A percentile compares a stretch with the other conserved stretches of the same genome.
Conservation (phyloP, 2,888 invertebrate genomes). For the Lissocephala sabroskyi region DNA sequence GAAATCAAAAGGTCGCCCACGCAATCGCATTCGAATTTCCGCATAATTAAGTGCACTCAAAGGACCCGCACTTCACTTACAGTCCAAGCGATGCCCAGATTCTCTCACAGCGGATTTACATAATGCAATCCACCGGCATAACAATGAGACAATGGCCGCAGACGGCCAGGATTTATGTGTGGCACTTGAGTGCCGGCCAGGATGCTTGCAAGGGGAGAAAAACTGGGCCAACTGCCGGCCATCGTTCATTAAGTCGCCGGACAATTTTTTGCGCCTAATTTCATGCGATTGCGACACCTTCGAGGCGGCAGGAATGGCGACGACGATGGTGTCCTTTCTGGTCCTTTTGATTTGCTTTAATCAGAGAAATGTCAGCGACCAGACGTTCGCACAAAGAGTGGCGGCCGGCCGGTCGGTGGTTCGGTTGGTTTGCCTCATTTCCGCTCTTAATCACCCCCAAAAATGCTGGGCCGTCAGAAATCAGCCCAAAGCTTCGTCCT, state of each 20-base stretch:
- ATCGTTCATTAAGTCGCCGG: neutral
- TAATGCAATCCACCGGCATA: constrained; percentile 1
- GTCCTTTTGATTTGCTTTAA: constrained; percentile 60
- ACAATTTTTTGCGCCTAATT: constrained; percentile 24
- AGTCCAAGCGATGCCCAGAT: constrained; percentile 13
- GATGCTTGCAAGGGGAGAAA: constrained; percentile 64
- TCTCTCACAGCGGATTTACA: constrained; percentile 10
- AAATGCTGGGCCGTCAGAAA: constrained; percentile 18
- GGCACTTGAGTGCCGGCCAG: constrained; percentile 66
- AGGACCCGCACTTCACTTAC: constrained; percentile 23
- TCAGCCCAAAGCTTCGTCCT: constrained; percentile 24
- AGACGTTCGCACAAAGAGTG: neutral
- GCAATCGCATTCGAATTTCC: constrained; percentile 33
- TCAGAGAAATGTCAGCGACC: constrained; percentile 52
- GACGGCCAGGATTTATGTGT: constrained; percentile 44
- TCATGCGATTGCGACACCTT: constrained; percentile 63
- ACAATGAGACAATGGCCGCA: neutral
- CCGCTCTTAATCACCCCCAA: constrained; percentile 58
- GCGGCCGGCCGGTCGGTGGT: too few species aligned
- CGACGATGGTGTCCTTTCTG: constrained; percentile 1
- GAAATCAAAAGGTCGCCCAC: constrained; percentile 17
- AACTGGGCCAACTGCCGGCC: neutral
- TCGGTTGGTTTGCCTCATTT: constrained; percentile 37
- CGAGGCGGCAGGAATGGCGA: too few species aligned
- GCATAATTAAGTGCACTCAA: constrained; percentile 57